phyloP scores from a whole-genome alignment of 2,113 vertebrate genomes.

The Willisornis vidua region DNA sequence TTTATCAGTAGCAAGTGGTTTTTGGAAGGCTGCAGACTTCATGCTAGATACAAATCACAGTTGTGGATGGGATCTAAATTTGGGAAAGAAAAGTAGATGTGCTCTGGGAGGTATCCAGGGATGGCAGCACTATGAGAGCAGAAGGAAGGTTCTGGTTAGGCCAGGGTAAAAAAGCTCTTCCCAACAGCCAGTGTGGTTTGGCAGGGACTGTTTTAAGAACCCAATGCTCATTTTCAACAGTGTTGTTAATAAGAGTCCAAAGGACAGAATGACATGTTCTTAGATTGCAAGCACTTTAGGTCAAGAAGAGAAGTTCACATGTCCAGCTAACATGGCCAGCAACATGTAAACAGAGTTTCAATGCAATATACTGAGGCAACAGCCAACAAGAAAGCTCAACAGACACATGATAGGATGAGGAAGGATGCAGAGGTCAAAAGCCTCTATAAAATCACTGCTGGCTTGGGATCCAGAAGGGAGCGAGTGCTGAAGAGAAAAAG shows the following conservation, averaged over 20 bases:
- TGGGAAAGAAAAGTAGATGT: neutral
- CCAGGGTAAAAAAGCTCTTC: neutral
- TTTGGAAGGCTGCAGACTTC: neutral
- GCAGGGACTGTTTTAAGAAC: neutral
- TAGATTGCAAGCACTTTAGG: neutral
- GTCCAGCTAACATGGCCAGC: neutral
- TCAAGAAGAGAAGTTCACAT: neutral
- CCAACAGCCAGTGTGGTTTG: neutral
- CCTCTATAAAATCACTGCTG: neutral
- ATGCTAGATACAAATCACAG: accelerated
- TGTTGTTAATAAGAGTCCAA: neutral
- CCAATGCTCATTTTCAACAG: neutral
- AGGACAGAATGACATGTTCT: neutral
- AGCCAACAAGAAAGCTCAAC: neutral
- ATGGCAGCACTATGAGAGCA: neutral
- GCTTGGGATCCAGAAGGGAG: neutral
- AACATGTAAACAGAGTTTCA: neutral
- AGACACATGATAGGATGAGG: accelerated
- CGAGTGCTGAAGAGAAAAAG: neutral
- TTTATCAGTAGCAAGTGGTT: neutral
- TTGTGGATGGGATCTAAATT: neutral
- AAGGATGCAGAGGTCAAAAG: neutral
- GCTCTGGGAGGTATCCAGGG: neutral
- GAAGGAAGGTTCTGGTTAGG: neutral
- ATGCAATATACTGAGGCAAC: neutral